Base-by-base conservation (phyloP, 2,113 vertebrate species). In the Meles meles region DNA sequence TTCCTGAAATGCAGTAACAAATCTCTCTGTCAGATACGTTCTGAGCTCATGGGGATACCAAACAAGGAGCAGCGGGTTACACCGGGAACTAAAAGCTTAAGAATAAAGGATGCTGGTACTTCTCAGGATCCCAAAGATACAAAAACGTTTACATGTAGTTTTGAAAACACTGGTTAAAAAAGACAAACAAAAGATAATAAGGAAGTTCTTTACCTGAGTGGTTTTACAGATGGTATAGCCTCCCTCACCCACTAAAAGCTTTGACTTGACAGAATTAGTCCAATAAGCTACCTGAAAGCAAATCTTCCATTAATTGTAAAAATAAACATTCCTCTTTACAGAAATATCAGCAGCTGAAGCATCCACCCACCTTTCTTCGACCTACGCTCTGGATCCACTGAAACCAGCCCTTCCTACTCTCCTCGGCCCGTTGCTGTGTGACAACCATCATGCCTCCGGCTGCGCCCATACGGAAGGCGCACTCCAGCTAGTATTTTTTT, bases 1-100 rank as follows among this genome's bases (percentile, higher is more conserved):
- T 97, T 81, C 42, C 88, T 81, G 88, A 83, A 96, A 90, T 88
- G 84, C 61, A 90, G 61, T 57, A 84, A 96, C 87, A 88, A 67
- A 94, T 72, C 92, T 86, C 79, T 91, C 77, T 80, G 92, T 97
- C 90, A 94, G 84, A 91, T 21, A 47, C 0, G 44, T 90, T 93
- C 69, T 80, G 39, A 88, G 76, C 15, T 74, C 74, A 97, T 72
- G 63, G 10, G 55, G 29, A 15, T 10, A 55, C 37, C 67, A 29
- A 25, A 31, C 7, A 93, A 77, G 59, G 4, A 61, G 96, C 76
- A 74, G n/a, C 29, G 85, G 39, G 10, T 39, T 71, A 93, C 20
- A 71, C 13, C 29, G 10, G 93, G 65, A 76, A 95, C 65, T 76
- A 85, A 93, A 69, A 79, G 39, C 76, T 77, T 89, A 82, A 97